Evolutionary conservation across 2,888 invertebrate genomes (phyloP).

Genomic region (Calameuta filiformis): DNA sequence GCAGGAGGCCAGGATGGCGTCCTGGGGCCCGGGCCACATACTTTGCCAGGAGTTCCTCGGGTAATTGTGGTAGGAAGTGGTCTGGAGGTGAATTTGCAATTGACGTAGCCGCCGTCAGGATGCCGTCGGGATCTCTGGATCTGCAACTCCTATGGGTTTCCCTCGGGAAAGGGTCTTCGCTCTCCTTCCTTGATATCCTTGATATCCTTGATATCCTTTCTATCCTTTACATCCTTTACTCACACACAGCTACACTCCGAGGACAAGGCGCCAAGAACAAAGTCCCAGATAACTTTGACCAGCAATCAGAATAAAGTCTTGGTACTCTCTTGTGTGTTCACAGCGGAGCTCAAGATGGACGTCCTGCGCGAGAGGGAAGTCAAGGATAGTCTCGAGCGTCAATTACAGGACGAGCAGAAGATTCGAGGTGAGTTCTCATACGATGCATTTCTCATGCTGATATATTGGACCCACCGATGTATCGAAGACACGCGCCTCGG

Average conservation of each 20-base stretch:
- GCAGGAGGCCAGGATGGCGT: background rate
- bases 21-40: background rate
- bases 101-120: conserved; percentile 9
- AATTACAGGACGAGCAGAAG: conserved; percentile 93
- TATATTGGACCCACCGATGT: background rate
- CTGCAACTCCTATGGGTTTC: background rate
- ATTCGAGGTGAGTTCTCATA: conserved; percentile 82
- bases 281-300: background rate
- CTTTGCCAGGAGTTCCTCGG: background rate
- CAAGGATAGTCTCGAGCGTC: conserved; percentile 93
- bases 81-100: conserved; percentile 13
- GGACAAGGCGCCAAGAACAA: background rate
- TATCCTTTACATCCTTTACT: background rate
- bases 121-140: background rate
- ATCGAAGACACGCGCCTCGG: background rate
- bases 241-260: background rate
- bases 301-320: background rate
- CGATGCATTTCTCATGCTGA: background rate
- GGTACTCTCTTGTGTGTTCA: conserved; percentile 30
- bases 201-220: background rate
- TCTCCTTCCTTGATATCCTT: background rate
- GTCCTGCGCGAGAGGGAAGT: conserved; percentile 92
- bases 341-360: conserved; percentile 97
- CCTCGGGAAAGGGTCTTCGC: background rate
- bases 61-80: conserved; percentile 26